Conservation (phyloP, 2,797 vertebrate species). For the Brachymystax lenok region DNA sequence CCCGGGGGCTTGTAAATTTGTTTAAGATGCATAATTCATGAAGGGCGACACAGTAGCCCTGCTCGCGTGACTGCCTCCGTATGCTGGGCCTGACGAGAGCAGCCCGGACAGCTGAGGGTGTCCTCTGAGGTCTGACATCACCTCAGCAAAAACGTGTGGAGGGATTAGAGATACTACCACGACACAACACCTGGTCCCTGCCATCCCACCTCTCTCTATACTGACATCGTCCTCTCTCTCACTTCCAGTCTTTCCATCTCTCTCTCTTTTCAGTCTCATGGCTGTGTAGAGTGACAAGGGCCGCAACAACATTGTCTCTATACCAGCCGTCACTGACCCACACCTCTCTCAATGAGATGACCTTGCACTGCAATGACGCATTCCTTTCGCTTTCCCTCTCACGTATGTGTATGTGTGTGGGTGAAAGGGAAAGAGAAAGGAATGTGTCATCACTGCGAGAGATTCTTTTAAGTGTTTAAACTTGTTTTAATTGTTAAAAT, state of each 20-base stretch:
- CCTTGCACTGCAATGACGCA: background rate
- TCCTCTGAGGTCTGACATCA: slow-evolving; percentile 55
- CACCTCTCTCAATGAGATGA: background rate
- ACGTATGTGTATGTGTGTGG: no score
- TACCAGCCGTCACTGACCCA: background rate
- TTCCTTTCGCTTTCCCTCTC: no score
- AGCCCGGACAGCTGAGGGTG: slow-evolving; percentile 56
- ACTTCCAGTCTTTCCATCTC: background rate
- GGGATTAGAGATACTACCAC: slow-evolving; percentile 29
- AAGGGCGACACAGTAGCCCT: slow-evolving; percentile 59
- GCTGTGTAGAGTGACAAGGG: background rate
- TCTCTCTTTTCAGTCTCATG: background rate
- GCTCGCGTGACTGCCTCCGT: slow-evolving; percentile 66
- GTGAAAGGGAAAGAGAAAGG: no score
- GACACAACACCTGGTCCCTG: background rate
- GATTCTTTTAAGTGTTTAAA: no score
- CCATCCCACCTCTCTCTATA: background rate
- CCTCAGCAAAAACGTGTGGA: slow-evolving; percentile 37
- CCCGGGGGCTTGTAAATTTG: slow-evolving; percentile 79
- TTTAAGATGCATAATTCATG: slow-evolving; percentile 88
- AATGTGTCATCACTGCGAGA: no score
- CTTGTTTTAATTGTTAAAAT: no score
- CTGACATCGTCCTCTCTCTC: background rate
- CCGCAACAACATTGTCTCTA: background rate
- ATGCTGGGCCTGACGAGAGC: slow-evolving; percentile 58